Evolutionary conservation across 2,113 vertebrate species (phyloP), one percentile per base, ranked within the genome.

Genomic region (Aptenodytes patagonicus): DNA sequence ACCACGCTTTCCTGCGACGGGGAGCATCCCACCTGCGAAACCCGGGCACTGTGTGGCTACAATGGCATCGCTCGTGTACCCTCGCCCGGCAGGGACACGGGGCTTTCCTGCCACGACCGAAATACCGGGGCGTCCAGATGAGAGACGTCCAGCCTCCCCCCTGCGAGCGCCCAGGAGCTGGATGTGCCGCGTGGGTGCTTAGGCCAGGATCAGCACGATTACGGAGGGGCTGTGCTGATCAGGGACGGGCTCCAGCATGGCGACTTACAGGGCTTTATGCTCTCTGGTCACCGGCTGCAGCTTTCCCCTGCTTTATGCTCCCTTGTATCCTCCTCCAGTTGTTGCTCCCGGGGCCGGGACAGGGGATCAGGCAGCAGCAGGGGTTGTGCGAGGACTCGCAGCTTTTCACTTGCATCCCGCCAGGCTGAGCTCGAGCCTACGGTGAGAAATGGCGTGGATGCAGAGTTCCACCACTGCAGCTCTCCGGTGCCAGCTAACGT

Each of bases 221-320:
- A 4, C 0, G 20, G 57, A 26, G 29, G 38, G 80, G 34, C n/a
- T 18, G 46, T 10, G 65, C 52, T 7, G 28, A 9, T 4, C 32
- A 2, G 57, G 80, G 51, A 40, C 0, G 1, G 28, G 49, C 54
- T 57, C 61, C 1, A 3, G 61, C 13, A 4, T 1, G 2, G 75
- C 25, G 38, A 12, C 11, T 38, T 9, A 2, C 4, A 3, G 78
- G 13, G 46, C 8, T 65, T 83, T 55, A 7, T 6, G 40, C 62
- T 76, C 49, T 21, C 49, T 5, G 21, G 22, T 52, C 49, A 3
- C 60, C 9, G 42, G 65, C 8, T 7, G 34, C 22, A 10, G 65
- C 57, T 49, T 71, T 36, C 32, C 65, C 31, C 17, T 1, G 9
- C 69, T 44, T 44, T 8, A 2, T 11, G 1, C 5, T 58, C 60